Evolutionary conservation across 2,888 invertebrate species (phyloP), one percentile per base, ranked within the genome.

Genomic region (Spatulosminthurus flaviceps): DNA sequence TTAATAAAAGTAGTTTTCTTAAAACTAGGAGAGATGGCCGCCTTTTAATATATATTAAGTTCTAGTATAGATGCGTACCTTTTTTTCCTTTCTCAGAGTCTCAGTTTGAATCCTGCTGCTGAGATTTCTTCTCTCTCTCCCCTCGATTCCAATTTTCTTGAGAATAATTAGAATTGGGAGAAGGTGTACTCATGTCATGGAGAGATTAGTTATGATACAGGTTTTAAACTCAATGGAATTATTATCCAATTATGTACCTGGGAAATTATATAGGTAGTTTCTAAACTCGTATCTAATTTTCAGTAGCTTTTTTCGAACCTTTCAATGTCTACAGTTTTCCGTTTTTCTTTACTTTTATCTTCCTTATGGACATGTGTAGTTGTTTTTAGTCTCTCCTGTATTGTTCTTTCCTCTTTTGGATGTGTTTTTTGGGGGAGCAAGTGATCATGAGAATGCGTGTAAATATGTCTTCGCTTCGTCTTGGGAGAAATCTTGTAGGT

Each of bases 161-260:
- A 70, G 78, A 78, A 78, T 80, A 75, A 78, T 78, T 80, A 78
- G 80, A 78, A 80, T 78, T 73, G 80, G 78, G 74, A 78, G 77
- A 80, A 76, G 76, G 79, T 64, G 74, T 66, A 78, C 70, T 75
- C 75, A 78, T 71, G 80, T 70, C 80, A 80, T 78, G 78, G 64
- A 61, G 34, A 64, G 72, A 78, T 78, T 78, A 78, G 78, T 78
- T 78, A 78, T 78, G 72, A 78, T 78, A 60, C 72, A 72, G 78
- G 72, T 72, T 78, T 61, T 26, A 76, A 76, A 64, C 64, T 76
- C 76, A 71, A 78, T 78, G 78, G 71, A 78, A 72, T 78, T 78
- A 77, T 77, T 77, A 78, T 72, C 78, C 78, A 71, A 77, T 78
- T 75, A 75, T 75, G 75, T 75, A 75, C 75, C 70, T 70, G 34